A percentile compares a stretch with the other conserved stretches of the same genome.
phyloP scores from a whole-genome alignment of 1,140 invertebrate genomes.

The Druon quercuslanigerum region DNA sequence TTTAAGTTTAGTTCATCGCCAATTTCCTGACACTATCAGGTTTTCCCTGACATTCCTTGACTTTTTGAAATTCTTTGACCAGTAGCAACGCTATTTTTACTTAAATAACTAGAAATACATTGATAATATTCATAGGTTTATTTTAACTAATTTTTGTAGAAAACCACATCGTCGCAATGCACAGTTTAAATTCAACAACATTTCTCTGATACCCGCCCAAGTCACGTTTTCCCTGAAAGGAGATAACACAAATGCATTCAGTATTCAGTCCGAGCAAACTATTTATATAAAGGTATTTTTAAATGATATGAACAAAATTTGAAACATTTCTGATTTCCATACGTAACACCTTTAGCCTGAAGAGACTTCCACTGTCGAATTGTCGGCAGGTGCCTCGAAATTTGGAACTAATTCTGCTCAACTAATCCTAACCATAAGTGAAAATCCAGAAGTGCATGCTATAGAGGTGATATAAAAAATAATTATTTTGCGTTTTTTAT shows the following conservation, averaged over 20 bases:
- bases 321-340: neutral
- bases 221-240: conserved; percentile 47
- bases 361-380: conserved; percentile 43
- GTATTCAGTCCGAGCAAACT: conserved; percentile 43
- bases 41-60: too few species aligned
- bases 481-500: neutral
- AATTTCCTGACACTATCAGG: too few species aligned
- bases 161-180: conserved; percentile 43
- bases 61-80: too few species aligned
- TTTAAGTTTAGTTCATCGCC: too few species aligned
- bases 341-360: conserved; percentile 32
- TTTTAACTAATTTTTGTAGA: neutral
- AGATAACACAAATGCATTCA: conserved; percentile 46
- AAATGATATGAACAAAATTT: conserved; percentile 13
- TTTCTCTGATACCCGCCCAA: conserved; percentile 53
- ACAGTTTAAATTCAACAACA: conserved; percentile 59
- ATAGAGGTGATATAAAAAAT: neutral
- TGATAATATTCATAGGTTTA: conserved; percentile 35
- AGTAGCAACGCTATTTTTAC: too few species aligned
- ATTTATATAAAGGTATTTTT: conserved; percentile 45
- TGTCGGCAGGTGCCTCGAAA: conserved; percentile 51
- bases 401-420: conserved; percentile 45
- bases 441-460: neutral
- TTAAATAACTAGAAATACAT: neutral
- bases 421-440: conserved; percentile 45